Base-by-base conservation (phyloP, 2,113 vertebrate genomes). In the Eptatretus burgeri region DNA sequence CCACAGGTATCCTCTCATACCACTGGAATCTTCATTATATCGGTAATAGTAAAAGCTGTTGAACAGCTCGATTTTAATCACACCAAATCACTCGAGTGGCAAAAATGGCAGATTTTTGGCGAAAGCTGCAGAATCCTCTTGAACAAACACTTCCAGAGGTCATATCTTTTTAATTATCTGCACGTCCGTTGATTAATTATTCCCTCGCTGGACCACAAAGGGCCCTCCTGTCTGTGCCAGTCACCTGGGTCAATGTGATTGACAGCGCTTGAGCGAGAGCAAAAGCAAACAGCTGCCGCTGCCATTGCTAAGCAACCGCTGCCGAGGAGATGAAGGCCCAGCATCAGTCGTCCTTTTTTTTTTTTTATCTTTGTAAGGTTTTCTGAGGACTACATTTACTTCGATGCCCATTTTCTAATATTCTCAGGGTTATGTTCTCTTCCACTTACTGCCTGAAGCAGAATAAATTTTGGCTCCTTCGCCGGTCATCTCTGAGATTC, bases 91-190 rank as follows among this genome's bases (percentile, higher is more conserved):
- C 77, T 78, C 78, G 80, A 78, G 79, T 83, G 79, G 80, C 77
- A 79, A 78, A 76, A 79, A 74, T 75, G 77, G 67, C 74, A 75
- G 74, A 78, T 76, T 77, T 78, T 77, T 69, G 65, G 53, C 67
- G 66, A 60, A 50, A 75, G 78, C 76, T 77, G 77, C 71, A 74
- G 77, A 76, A 77, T 77, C 83, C 86, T 79, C 79, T 79, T 75
- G 83, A 82, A 85, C 82, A 85, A 91, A 83, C 81, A 83, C 81
- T 85, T 82, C 79, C 82, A 82, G 83, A 84, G 85, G 85, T 96
- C 87, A 93, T 98, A 98, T 98, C 91, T 98, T 98, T 98, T 98
- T 98, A 98, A 98, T 95, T 95, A 98, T 98, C 89, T 95, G 83
- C 91, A 82, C 80, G 78, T 79, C 81, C 84, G 88, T 91, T 95